These are phyloP conservation scores for Haliclona indistincta DNA, from an alignment of 37 sponge, comb jelly and placozoan genomes.

Conservation along the genomic window DNA sequence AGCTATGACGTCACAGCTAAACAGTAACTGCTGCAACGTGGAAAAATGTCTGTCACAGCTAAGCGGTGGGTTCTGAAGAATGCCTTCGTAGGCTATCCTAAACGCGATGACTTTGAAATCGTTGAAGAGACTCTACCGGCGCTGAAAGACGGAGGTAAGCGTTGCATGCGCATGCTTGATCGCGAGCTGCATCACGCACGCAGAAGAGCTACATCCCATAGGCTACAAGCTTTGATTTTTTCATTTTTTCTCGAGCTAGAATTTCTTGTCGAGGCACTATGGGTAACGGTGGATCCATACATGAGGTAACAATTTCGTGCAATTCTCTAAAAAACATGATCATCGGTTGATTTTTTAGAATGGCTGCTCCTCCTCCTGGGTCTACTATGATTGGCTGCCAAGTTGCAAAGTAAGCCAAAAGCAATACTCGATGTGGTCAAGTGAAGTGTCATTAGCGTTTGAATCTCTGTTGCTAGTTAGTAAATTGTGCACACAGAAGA, in stretches of 20 bases:
- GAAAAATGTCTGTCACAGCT: conserved; percentile 22
- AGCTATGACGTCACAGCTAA: too few species aligned
- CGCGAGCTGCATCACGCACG: neutral
- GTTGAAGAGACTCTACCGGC: conserved; percentile 81
- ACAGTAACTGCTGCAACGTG: neutral
- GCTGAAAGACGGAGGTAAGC: conserved; percentile 84
- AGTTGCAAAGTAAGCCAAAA: conserved; percentile 79
- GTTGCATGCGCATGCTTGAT: neutral
- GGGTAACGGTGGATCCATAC: conserved; percentile 89
- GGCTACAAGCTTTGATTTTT: too few species aligned
- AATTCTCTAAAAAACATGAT: neutral
- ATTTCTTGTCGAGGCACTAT: conserved; percentile 68
- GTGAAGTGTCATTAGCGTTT: too few species aligned
- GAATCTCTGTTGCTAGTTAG: too few species aligned
- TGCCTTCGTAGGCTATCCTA: conserved; percentile 69
- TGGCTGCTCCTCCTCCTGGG: conserved; percentile 16
- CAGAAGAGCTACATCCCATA: neutral
- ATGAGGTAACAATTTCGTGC: conserved; percentile 70
- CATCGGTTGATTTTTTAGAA: neutral
- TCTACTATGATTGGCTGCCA: conserved; percentile 77
- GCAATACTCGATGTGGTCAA: too few species aligned
- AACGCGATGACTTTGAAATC: conserved; percentile 64
- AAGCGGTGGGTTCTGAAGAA: conserved; percentile 51
- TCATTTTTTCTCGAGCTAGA: conserved; percentile 37
- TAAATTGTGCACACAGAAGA: too few species aligned